These are phyloP conservation scores for Junonia oenone DNA, from an alignment of 2,888 invertebrate genomes.

Conservation along the genomic window DNA sequence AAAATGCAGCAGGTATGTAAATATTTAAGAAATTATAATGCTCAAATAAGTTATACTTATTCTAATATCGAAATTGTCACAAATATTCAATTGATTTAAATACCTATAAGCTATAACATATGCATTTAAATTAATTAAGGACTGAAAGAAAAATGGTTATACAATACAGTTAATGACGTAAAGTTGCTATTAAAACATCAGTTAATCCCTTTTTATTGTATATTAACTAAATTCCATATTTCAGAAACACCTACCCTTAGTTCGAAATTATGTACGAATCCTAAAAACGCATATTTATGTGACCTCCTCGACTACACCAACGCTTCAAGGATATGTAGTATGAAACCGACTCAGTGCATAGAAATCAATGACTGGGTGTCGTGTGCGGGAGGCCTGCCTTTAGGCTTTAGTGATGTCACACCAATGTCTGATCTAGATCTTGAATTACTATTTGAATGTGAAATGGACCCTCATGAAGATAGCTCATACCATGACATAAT, in stretches of 20 bases:
- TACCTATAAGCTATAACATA: too few species aligned
- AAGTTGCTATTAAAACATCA: background rate
- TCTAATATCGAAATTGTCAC: too few species aligned
- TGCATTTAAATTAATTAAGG: too few species aligned
- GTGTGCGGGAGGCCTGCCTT: constrained; percentile 59
- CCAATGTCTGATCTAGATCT: constrained; percentile 58
- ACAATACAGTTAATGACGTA: too few species aligned
- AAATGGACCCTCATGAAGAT: constrained; percentile 64
- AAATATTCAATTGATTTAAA: too few species aligned
- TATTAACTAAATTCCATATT: constrained; percentile 29
- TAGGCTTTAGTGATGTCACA: constrained; percentile 55
- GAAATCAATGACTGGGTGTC: constrained; percentile 70
- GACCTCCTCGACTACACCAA: constrained; percentile 79
- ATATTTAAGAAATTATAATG: too few species aligned
- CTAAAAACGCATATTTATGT: constrained; percentile 79
- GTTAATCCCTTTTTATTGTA: background rate
- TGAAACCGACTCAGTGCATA: constrained; percentile 69
- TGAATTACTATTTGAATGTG: constrained; percentile 68
- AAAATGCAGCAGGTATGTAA: constrained; percentile 26
- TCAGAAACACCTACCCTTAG: constrained; percentile 74
- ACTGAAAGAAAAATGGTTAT: too few species aligned
- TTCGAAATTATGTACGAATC: constrained; percentile 76
- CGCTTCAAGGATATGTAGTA: constrained; percentile 68
- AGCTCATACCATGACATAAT: constrained; percentile 49
- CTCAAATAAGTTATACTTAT: too few species aligned